Evolutionary conservation across 2,797 vertebrate species (phyloP).

Genomic region (Tympanoctomys barrerae): DNA sequence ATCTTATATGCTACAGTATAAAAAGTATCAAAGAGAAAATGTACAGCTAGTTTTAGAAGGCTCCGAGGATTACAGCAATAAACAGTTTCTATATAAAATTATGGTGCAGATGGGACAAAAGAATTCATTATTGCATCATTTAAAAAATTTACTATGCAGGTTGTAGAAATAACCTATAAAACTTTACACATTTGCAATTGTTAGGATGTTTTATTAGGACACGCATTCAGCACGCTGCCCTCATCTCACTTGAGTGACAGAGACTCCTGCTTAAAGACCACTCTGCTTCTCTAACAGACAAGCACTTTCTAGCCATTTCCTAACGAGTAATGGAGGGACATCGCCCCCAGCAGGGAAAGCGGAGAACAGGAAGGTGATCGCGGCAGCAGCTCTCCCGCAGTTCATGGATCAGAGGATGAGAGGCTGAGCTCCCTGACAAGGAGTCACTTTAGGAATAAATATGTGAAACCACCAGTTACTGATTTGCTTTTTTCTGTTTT

Average conservation of each 20-base stretch:
- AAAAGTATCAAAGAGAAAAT: constrained; percentile 36
- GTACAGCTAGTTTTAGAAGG: constrained; percentile 31
- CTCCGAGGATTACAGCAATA: constrained; percentile 73
- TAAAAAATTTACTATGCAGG: constrained; percentile 59
- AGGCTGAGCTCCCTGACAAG: background rate
- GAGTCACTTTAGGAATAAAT: background rate
- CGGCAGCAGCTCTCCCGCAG: background rate
- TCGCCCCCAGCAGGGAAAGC: constrained; percentile 89
- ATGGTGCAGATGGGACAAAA: constrained; percentile 63
- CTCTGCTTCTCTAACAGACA: background rate
- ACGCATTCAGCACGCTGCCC: constrained; percentile 51
- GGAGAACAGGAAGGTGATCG: constrained; percentile 79
- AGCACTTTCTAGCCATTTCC: constrained; percentile 67
- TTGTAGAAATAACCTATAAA: constrained; percentile 74
- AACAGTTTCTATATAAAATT: constrained; percentile 77
- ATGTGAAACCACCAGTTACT: background rate
- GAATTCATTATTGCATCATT: constrained; percentile 67
- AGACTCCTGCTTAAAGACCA: constrained; percentile 71
- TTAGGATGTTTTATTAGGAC: constrained; percentile 84
- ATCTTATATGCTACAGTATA: background rate
- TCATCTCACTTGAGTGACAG: constrained; percentile 59
- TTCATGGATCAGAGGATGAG: constrained; percentile 28
- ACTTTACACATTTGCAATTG: constrained; percentile 71
- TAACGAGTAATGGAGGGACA: constrained; percentile 86
- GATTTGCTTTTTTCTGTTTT: background rate